Evolutionary conservation across 2,888 invertebrate species (phyloP), one percentile per base, ranked within the genome.

Genomic region (Arctia plantaginis): DNA sequence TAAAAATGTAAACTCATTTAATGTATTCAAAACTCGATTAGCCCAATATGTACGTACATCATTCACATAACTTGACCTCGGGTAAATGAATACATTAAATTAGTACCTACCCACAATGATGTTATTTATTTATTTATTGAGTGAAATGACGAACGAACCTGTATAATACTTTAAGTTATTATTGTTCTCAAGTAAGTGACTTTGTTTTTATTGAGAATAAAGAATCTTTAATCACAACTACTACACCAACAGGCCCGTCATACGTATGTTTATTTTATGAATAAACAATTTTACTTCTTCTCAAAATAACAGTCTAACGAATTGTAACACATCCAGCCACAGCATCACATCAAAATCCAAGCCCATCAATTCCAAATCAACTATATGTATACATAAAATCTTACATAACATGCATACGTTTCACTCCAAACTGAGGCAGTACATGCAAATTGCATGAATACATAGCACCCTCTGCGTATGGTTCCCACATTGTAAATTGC

Each of bases 401-500:
- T 77, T 74, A 79, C 83, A 82, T 80, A 81, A 78, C 82, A 84
- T 86, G 82, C 83, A 83, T 83, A 84, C 72, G 79, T 83, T 81
- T 82, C 79, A 80, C 74, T 68, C 82, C 77, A 79, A 83, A 87
- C 84, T 83, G 87, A 84, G 82, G 85, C 85, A 81, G 82, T 76
- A 74, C 85, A 90, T 88, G 88, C 90, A 90, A 90, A 90, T 90
- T 87, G 87, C 86, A 87, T 85, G 86, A 87, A 88, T 87, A 88
- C 85, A 86, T 85, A 86, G 84, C 82, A 86, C 84, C 85, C 83
- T 62, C 70, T 65, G 64, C 73, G 76, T 80, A 81, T 85, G 86
- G 84, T 83, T 85, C 84, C 78, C 83, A 90, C 87, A 90, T 89
- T 89, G 90, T 90, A 90, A 89, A 91, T 90, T 90, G 90, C 90